Evolutionary conservation across 2,113 vertebrate species (phyloP).

Genomic region (Pleuronectes platessa): DNA sequence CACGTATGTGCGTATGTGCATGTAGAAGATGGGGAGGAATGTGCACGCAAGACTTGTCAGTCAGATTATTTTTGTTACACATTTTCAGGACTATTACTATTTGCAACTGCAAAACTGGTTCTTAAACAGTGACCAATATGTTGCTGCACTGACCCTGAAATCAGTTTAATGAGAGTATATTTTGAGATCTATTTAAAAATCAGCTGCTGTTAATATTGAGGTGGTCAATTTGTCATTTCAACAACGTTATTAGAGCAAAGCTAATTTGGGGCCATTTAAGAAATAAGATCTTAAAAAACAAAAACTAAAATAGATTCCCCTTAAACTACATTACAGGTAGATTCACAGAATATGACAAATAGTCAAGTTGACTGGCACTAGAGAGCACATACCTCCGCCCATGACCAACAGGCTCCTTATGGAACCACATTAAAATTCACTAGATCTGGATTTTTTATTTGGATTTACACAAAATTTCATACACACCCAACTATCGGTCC

Average conservation of each 20-base stretch:
- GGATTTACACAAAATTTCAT: too few relatives aligned
- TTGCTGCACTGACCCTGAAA: not conserved
- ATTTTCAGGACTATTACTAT: not conserved
- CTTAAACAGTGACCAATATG: not conserved
- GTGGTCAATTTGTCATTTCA: not conserved
- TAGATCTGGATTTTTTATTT: too few relatives aligned
- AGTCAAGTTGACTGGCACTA: too few relatives aligned
- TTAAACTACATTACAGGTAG: not conserved
- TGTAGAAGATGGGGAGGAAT: conserved; percentile 1
- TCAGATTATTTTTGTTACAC: not conserved
- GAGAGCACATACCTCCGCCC: too few relatives aligned
- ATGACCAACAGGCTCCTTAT: too few relatives aligned
- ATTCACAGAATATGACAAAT: too few relatives aligned
- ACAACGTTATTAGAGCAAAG: not conserved
- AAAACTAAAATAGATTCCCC: not conserved
- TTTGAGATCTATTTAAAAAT: not conserved
- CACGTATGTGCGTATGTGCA: not conserved
- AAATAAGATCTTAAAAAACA: not conserved
- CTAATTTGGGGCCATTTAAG: not conserved
- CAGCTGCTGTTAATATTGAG: not conserved
- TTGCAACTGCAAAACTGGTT: not conserved
- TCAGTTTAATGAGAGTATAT: not conserved
- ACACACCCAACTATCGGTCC: too few relatives aligned
- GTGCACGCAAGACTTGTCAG: not conserved
- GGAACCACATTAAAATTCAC: too few relatives aligned